Conservation (phyloP, 2,888 invertebrate genomes). For the Latheticus oryzae region DNA sequence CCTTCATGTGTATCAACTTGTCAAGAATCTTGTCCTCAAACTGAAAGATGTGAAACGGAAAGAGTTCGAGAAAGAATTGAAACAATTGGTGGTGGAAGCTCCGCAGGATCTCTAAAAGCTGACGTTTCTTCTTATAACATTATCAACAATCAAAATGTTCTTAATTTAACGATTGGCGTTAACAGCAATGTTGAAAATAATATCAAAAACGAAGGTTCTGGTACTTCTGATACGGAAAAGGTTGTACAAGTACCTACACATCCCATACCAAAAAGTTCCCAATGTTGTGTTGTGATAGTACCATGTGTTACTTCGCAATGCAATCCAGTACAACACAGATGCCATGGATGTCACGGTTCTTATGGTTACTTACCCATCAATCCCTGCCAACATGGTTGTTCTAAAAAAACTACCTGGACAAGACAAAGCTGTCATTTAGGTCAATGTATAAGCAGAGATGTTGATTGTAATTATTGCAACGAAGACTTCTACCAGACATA, state of each 20-base stretch:
- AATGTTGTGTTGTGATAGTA: conserved; percentile 35
- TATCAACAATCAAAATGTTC: conserved; percentile 15
- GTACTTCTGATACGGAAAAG: background rate
- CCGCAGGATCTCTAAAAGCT: background rate
- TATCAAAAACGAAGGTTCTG: conserved; percentile 4
- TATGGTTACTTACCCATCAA: conserved; percentile 25
- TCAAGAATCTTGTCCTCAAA: background rate
- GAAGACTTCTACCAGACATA: conserved; percentile 44
- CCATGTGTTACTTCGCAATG: conserved; percentile 30
- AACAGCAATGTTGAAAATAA: conserved; percentile 31
- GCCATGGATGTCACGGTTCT: conserved; percentile 22
- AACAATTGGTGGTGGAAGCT: background rate
- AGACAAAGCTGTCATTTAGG: background rate
- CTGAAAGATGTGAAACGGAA: too few species aligned
- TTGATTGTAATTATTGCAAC: conserved; percentile 34
- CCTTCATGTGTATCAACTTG: background rate
- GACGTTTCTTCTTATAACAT: conserved; percentile 2
- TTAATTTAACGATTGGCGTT: conserved; percentile 15
- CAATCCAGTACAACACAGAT: conserved; percentile 12
- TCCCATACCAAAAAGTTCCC: too few species aligned
- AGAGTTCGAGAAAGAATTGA: background rate
- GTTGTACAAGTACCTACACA: conserved; percentile 12
- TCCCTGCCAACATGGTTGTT: conserved; percentile 39
- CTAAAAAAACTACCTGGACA: conserved; percentile 21
- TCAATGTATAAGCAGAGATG: background rate